Percentiles rank a stretch among this genome's conserved stretches.
Evolutionary conservation across 2,797 vertebrate species (phyloP).

Genomic region (Rhynchotus rufescens): DNA sequence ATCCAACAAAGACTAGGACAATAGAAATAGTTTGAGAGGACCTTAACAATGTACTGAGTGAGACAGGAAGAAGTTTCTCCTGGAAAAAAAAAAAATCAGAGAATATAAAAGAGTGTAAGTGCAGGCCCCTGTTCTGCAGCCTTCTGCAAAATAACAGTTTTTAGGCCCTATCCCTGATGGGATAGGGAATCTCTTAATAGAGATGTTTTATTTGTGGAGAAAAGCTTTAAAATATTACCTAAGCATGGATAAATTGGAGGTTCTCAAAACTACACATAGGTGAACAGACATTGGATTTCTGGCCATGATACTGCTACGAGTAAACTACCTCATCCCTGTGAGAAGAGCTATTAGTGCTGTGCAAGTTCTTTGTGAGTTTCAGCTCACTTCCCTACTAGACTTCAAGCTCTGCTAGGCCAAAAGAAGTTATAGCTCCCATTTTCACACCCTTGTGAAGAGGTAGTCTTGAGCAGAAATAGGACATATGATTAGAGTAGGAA

Average conservation of each 20-base stretch:
- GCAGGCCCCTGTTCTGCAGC: not conserved
- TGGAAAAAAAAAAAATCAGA: not conserved
- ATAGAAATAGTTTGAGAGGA: not conserved
- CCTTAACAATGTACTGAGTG: accelerated
- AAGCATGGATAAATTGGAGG: accelerated
- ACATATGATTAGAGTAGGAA: not conserved
- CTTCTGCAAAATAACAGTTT: not conserved
- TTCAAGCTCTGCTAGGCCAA: not conserved
- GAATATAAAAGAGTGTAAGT: not conserved
- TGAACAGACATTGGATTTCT: not conserved
- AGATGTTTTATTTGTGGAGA: not conserved
- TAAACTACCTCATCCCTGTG: not conserved
- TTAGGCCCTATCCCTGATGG: no score
- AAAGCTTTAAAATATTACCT: not conserved
- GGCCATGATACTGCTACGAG: not conserved
- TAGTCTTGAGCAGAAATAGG: not conserved
- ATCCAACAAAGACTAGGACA: not conserved
- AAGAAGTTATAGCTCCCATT: accelerated
- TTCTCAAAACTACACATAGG: not conserved
- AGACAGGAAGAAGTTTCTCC: accelerated
- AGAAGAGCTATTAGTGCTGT: not conserved
- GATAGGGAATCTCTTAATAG: not conserved
- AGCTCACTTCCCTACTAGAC: not conserved
- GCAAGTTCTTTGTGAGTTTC: not conserved
- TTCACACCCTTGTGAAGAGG: not conserved